A percentile compares a stretch with the other conserved stretches of the same genome.
These are phyloP conservation scores for Pandemis heparana DNA, from an alignment of 2,888 invertebrate genomes.

Conservation along the genomic window DNA sequence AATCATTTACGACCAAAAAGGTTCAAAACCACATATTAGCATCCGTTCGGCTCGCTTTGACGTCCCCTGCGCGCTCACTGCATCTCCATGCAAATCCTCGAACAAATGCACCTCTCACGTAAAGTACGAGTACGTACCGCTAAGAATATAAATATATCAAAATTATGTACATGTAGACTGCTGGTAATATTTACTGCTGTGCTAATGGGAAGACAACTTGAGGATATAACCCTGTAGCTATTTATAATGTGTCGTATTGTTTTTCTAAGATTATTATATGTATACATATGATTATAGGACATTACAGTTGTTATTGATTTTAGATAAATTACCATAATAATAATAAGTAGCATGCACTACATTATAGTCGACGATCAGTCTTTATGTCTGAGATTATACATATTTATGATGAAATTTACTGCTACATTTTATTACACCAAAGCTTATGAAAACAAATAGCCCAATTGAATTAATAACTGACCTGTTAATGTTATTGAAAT, in stretches of 20 bases:
- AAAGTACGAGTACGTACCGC: background rate
- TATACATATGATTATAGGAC: no score
- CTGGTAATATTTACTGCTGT: background rate
- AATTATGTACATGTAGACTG: background rate
- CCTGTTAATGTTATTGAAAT: conserved; percentile 78
- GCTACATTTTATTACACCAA: conserved; percentile 42
- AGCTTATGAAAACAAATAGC: conserved; percentile 66
- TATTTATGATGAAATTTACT: conserved; percentile 9
- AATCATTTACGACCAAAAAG: background rate
- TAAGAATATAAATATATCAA: conserved; percentile 10
- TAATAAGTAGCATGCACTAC: background rate
- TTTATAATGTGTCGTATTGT: background rate
- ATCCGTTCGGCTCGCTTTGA: conserved; percentile 24
- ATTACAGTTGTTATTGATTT: background rate
- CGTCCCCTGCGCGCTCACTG: background rate
- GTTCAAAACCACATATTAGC: conserved; percentile 2
- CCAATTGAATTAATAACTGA: conserved; percentile 68
- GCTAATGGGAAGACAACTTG: background rate
- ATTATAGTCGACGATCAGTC: background rate
- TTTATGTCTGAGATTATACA: background rate
- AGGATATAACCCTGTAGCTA: background rate
- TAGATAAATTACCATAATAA: background rate
- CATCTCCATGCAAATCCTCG: conserved; percentile 4
- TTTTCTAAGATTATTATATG: no score
- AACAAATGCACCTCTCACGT: conserved; percentile 1